Percentiles rank a stretch among this genome's conserved stretches.
Evolutionary conservation across 2,888 invertebrate species (phyloP).

Genomic region (Diarsia mendica): DNA sequence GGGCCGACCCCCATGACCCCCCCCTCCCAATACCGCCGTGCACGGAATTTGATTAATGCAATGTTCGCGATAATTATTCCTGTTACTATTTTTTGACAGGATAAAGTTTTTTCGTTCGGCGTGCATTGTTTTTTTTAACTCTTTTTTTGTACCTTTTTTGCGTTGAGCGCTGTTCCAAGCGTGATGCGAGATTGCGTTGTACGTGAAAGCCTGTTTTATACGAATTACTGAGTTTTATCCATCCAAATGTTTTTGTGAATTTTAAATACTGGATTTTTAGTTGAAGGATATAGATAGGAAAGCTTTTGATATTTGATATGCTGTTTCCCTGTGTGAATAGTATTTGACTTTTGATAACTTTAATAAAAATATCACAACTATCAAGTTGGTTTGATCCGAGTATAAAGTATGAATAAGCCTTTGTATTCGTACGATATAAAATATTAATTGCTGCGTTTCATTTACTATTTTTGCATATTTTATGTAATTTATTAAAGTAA

Average conservation of each 20-base stretch:
- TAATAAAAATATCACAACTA: slow-evolving; percentile 29
- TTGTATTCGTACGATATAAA: slow-evolving; percentile 30
- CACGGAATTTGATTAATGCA: slow-evolving; percentile 90
- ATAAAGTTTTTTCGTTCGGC: slow-evolving; percentile 82
- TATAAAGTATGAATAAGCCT: slow-evolving; percentile 32
- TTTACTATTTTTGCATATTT: slow-evolving; percentile 11
- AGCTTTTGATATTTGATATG: not conserved
- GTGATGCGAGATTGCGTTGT: slow-evolving; percentile 62
- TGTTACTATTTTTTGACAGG: slow-evolving; percentile 89
- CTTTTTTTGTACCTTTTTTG: slow-evolving; percentile 48
- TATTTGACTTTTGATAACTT: not conserved
- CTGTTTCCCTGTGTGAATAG: not conserved
- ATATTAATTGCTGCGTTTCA: slow-evolving; percentile 15
- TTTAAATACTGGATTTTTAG: slow-evolving; percentile 25
- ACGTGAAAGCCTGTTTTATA: slow-evolving; percentile 53
- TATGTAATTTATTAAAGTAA: slow-evolving; percentile 7
- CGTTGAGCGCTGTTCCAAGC: slow-evolving; percentile 57
- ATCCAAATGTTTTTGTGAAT: slow-evolving; percentile 27
- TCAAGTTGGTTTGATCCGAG: slow-evolving; percentile 39
- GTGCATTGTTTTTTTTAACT: slow-evolving; percentile 72
- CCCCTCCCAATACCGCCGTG: slow-evolving; percentile 86
- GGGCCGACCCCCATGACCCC: slow-evolving; percentile 63
- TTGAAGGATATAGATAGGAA: slow-evolving; percentile 1
- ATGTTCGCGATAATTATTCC: slow-evolving; percentile 90
- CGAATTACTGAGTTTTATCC: slow-evolving; percentile 43